Evolutionary conservation across 2,797 vertebrate species (phyloP).

Genomic region (Sebastes baramenuke): DNA sequence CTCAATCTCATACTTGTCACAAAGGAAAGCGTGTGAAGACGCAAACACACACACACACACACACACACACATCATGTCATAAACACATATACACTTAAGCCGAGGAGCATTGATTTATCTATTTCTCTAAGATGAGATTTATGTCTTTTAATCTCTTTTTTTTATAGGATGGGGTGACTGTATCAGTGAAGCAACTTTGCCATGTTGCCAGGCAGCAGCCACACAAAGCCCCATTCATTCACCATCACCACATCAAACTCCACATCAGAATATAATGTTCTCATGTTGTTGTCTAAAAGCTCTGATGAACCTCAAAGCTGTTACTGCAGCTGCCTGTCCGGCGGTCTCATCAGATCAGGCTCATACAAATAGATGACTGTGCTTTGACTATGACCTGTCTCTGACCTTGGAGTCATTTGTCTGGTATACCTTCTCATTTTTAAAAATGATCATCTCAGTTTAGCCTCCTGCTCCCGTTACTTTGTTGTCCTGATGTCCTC

Average conservation of each 20-base stretch:
- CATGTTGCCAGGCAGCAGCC: conserved; percentile 41
- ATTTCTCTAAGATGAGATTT: conserved; percentile 45
- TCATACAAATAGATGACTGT: conserved; percentile 26
- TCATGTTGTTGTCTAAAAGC: conserved; percentile 12
- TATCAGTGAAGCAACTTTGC: conserved; percentile 24
- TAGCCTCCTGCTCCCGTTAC: not conserved
- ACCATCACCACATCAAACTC: conserved; percentile 9
- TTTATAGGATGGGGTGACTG: conserved; percentile 17
- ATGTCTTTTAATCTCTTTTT: conserved; percentile 57
- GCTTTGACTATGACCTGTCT: conserved; percentile 15
- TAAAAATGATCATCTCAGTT: conserved; percentile 1
- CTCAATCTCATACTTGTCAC: conserved; percentile 59
- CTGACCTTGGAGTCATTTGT: conserved; percentile 41
- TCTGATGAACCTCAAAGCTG: conserved; percentile 16
- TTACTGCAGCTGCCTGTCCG: conserved; percentile 9
- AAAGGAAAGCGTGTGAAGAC: conserved; percentile 1
- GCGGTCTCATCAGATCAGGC: not conserved
- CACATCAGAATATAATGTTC: conserved; percentile 21
- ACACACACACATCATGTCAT: conserved; percentile 7
- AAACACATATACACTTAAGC: conserved; percentile 15
- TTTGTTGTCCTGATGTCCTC: not conserved
- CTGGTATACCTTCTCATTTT: not conserved
- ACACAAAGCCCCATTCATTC: conserved; percentile 4
- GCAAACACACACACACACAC: not conserved
- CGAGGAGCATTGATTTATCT: conserved; percentile 53